Base-by-base conservation (phyloP, 2,888 invertebrate species). In the Drosophila picticornis region DNA sequence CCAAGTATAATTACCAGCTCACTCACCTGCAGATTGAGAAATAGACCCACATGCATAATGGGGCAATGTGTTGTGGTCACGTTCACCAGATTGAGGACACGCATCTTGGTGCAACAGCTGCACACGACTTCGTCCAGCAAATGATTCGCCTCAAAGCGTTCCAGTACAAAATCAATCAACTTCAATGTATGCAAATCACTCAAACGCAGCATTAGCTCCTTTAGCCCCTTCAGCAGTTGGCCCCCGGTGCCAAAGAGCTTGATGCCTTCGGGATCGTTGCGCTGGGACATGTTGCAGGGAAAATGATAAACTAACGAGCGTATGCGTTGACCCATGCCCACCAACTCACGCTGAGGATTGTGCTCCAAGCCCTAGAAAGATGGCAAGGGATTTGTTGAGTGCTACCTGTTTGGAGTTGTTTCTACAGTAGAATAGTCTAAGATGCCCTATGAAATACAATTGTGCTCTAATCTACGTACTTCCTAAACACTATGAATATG, bases 211-310 rank as follows among this genome's bases (percentile, higher is more conserved):
- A 97, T 94, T 5, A 97, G 93, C 71, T 95, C 94, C 91, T 96
- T 96, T 1, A 96, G 91, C 1, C 95, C 95, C 72, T 94, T 95
- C 16, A 96, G 89, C 13, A 96, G 91, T 92, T 96, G 95, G 62
- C 96, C 96, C 7, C 97, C 97, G 0, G 97, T 97, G 36, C 97
- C 97, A 90, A 96, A 96, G 0, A 97, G 94, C 77, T 95, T 94
- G 50, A 95, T 93, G 72, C 95, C 93, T 85, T 95, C 95, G 0
- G 94, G 94, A 90, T 96, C 95, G 48, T 95, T 95, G 52, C 94
- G 93, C 51, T 94, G 94, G 0, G 95, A 94, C 95, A 96, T 95
- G 80, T 96, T 96, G 91, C 96, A 97, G 1, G 96, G 96, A 92
- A 97, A 97, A 1, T 96, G 95, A 84, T 96, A 97, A 74, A 95